Evolutionary conservation across 1,140 invertebrate genomes (phyloP).

Genomic region (Chionoecetes opilio): DNA sequence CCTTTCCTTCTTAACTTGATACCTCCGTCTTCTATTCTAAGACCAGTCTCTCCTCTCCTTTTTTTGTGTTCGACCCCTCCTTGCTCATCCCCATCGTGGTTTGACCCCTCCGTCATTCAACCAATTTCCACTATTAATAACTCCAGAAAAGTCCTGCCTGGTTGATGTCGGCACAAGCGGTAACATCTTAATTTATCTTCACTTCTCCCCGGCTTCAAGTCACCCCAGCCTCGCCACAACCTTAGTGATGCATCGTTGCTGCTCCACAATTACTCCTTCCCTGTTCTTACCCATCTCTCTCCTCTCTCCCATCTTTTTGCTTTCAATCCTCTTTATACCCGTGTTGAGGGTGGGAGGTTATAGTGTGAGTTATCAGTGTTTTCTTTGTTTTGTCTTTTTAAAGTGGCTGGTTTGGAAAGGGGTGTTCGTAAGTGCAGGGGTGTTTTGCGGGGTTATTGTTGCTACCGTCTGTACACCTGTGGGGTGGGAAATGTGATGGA

Average conservation of each 20-base stretch:
- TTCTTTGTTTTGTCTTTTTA: neutral
- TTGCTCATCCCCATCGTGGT: neutral
- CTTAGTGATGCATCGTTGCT: neutral
- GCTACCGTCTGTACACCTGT: too few relatives aligned
- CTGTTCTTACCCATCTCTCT: too few relatives aligned
- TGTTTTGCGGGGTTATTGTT: too few relatives aligned
- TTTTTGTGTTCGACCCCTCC: too few relatives aligned
- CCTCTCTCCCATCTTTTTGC: too few relatives aligned
- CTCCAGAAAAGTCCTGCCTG: conserved; percentile 24
- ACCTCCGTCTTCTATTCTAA: neutral
- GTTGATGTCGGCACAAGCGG: conserved; percentile 24
- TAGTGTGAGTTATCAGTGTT: too few relatives aligned
- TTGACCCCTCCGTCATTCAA: conserved; percentile 10
- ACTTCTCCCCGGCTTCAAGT: conserved; percentile 15
- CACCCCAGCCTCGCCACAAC: neutral
- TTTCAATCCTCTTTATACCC: too few relatives aligned
- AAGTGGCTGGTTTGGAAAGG: neutral
- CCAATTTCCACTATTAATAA: neutral
- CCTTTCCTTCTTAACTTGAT: neutral
- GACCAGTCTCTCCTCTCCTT: too few relatives aligned
- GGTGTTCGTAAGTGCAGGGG: too few relatives aligned
- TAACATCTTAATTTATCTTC: conserved; percentile 21
- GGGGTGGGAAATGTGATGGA: too few relatives aligned
- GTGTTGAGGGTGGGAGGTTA: too few relatives aligned
- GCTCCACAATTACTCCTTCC: too few relatives aligned